Conservation (phyloP, 2,888 invertebrate species). For the Conomelus anceps region DNA sequence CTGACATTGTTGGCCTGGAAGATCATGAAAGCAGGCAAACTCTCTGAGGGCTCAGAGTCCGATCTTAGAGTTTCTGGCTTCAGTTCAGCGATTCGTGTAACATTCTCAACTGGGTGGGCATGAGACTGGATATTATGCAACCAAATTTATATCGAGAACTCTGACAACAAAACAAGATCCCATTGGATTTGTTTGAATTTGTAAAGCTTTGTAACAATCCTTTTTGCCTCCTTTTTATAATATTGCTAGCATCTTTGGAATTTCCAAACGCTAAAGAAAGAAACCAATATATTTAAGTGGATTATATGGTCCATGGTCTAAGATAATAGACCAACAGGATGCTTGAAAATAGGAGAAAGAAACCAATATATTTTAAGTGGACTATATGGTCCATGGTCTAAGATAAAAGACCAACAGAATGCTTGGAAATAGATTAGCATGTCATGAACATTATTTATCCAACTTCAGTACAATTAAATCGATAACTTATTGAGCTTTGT, state of each 20-base stretch:
- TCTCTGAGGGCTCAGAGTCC: background rate
- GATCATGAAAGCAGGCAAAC: background rate
- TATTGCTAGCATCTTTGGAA: background rate
- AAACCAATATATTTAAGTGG: no score
- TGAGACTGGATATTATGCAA: background rate
- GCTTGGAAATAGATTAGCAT: no score
- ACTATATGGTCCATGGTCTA: no score
- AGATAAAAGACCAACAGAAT: no score
- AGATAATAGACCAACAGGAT: no score
- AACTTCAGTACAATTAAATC: no score
- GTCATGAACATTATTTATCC: no score
- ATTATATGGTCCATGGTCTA: no score
- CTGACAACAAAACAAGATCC: background rate
- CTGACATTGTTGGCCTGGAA: background rate
- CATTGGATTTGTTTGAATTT: background rate
- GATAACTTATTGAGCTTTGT: no score
- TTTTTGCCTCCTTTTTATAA: background rate
- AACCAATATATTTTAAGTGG: no score
- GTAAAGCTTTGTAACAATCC: background rate
- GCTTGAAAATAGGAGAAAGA: no score
- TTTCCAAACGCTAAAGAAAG: no score
- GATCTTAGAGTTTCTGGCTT: background rate
- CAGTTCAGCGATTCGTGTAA: background rate
- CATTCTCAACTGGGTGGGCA: background rate
- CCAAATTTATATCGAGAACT: background rate